Evolutionary conservation across 2,113 vertebrate genomes (phyloP), one percentile per base, ranked within the genome.

Genomic region (Spizaetus ornatus): DNA sequence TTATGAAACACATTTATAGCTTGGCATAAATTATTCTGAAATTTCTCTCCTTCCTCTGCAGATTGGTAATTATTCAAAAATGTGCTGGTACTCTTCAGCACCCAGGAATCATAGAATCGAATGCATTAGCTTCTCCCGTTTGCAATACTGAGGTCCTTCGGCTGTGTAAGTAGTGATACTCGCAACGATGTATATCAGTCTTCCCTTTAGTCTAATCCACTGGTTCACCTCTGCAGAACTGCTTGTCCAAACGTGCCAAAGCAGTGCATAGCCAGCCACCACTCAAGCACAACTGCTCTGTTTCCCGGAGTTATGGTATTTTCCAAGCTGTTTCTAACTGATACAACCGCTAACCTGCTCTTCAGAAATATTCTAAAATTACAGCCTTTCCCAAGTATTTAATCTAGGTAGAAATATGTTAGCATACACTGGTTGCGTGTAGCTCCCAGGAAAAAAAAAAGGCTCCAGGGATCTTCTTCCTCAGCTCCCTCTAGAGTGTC

Each of bases 201-300:
- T 58, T 40, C 15, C 22, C 11, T 19, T 11, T 11, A 12, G 16
- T 20, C 40, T 53, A 43, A 40, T 34, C 15, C 27, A 8, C 15
- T 0, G 0, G 10, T 22, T 70, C 42, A 42, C 11, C 7, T 36
- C 38, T 21, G 16, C 1, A 0, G 13, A 66, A 11, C 29, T 36
- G 6, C 26, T 38, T 67, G 20, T 47, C 43, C 34, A 45, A 52
- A 76, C 0, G 1, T 62, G 50, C 34, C 7, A 8, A 21, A 83
- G 42, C 47, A 58, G 29, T 23, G 21, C 32, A 19, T 1, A 7
- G 27, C 23, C 71, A 78, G 50, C 27, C 59, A 42, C 4, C 36
- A 36, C 36, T 9, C 19, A 34, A 16, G 31, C 26, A 65, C 29
- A 79, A 31, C 13, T 3, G 34, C 29, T 47, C 42, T 0, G 0